Evolutionary conservation across 2,888 invertebrate species (phyloP).

Genomic region (Chaitophorus viminalis): DNA sequence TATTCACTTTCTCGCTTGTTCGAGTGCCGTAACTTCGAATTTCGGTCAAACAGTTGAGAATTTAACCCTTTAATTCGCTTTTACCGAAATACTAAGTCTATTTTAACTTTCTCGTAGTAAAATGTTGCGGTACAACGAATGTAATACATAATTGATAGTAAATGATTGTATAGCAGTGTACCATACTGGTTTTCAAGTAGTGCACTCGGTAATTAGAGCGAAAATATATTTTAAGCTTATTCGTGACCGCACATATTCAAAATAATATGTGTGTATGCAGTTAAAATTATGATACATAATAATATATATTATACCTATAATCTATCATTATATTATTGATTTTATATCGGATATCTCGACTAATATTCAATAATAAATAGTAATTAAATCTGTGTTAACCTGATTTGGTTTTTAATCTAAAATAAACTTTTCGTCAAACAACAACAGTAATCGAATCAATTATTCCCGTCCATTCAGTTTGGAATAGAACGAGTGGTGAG

Average conservation of each 20-base stretch:
- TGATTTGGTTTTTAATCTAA: background rate
- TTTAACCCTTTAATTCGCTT: conserved; percentile 20
- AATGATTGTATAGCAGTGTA: background rate
- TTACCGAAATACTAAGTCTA: conserved; percentile 3
- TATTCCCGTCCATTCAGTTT: background rate
- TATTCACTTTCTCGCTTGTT: background rate
- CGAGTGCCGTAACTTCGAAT: background rate
- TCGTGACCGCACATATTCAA: background rate
- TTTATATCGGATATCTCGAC: no score
- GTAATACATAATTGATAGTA: conserved; percentile 1
- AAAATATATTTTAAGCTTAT: background rate
- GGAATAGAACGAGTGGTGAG: background rate
- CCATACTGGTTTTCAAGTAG: background rate
- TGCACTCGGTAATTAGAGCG: background rate
- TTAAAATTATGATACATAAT: no score
- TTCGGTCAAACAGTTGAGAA: background rate
- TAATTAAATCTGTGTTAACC: no score
- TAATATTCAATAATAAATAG: no score
- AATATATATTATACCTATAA: no score
- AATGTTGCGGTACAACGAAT: background rate
- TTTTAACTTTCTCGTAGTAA: conserved; percentile 1
- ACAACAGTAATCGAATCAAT: no score
- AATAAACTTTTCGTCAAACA: background rate
- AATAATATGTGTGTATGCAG: no score
- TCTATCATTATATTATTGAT: no score